A percentile compares a stretch with the other conserved stretches of the same genome.
phyloP scores from a whole-genome alignment of 1,140 invertebrate species.

The Zaprionus tsacasi region DNA sequence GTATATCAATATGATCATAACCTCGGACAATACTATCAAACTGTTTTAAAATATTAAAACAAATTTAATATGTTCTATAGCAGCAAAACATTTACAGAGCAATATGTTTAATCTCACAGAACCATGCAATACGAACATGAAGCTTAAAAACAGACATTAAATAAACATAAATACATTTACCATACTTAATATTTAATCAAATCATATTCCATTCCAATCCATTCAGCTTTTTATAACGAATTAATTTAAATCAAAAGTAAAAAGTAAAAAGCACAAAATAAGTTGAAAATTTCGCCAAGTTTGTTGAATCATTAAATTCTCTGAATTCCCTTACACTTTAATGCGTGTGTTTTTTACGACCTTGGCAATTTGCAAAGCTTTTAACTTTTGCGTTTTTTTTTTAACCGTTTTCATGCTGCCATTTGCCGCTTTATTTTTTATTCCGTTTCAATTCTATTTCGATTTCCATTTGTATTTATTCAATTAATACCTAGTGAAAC shows the following conservation, averaged over 20 bases:
- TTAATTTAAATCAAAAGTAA: neutral
- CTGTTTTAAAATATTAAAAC: neutral
- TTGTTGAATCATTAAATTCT: neutral
- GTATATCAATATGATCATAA: neutral
- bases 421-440: neutral
- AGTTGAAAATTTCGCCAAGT: too few species aligned
- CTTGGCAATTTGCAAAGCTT: constrained; percentile 2
- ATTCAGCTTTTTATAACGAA: too few species aligned
- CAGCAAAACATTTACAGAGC: too few species aligned
- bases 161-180: too few species aligned
- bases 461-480: constrained; percentile 10
- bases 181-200: too few species aligned
- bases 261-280: too few species aligned
- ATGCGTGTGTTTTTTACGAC: neutral
- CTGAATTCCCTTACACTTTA: neutral
- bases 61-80: neutral
- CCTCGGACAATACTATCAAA: neutral
- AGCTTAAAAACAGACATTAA: too few species aligned
- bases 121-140: too few species aligned
- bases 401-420: too few species aligned
- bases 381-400: neutral
- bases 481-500: constrained; percentile 20
- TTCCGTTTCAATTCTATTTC: neutral
- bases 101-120: too few species aligned
- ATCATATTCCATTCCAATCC: too few species aligned